Conservation (phyloP, 2,888 invertebrate species). For the Leptodirus hochenwartii region DNA sequence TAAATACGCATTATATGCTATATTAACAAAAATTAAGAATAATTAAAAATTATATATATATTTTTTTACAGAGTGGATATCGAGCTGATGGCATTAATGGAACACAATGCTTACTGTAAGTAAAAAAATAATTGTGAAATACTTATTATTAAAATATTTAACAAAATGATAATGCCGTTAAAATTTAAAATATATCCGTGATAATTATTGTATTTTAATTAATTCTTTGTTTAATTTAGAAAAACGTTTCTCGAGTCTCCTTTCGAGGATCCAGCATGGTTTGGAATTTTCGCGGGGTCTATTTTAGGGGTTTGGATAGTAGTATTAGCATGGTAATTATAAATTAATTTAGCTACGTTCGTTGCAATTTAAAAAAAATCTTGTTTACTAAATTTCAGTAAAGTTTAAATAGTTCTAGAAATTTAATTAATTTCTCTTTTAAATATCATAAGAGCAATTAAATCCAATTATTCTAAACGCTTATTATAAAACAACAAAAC, state of each 20-base stretch:
- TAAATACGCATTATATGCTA: too few species aligned
- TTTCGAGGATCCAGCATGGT: constrained; percentile 41
- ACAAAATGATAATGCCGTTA: constrained; percentile 3
- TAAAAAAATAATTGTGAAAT: constrained; percentile 5
- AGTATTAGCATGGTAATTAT: constrained; percentile 40
- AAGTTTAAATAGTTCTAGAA: too few species aligned
- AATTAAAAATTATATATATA: too few species aligned
- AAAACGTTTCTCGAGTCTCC: constrained; percentile 36
- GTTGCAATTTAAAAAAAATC: background rate
- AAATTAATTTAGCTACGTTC: constrained; percentile 1
- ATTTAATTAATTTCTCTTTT: too few species aligned
- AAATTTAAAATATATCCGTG: constrained; percentile 4
- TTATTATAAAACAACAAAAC: too few species aligned
- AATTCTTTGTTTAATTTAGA: constrained; percentile 15
- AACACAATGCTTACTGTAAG: constrained; percentile 26
- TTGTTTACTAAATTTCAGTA: too few species aligned
- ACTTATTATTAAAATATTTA: background rate
- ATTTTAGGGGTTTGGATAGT: constrained; percentile 45
- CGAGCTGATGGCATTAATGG: constrained; percentile 22
- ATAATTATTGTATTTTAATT: background rate
- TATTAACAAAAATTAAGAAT: too few species aligned
- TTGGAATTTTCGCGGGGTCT: constrained; percentile 41
- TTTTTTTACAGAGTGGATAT: constrained; percentile 22
- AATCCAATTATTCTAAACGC: too few species aligned
- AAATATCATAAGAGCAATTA: too few species aligned